These are phyloP conservation scores for Lepeophtheirus salmonis DNA, from an alignment of 1,140 invertebrate genomes.

Conservation along the genomic window DNA sequence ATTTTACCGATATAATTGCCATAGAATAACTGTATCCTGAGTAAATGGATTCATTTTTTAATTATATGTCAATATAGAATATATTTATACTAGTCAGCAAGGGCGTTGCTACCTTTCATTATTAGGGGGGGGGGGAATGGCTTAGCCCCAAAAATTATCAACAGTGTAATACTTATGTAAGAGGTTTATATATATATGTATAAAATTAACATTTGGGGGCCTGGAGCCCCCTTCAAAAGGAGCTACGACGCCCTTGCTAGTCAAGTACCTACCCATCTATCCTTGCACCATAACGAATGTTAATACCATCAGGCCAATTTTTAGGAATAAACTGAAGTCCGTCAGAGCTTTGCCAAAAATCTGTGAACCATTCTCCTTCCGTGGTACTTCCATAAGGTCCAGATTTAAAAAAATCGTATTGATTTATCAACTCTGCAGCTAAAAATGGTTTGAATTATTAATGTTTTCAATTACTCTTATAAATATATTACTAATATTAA, in stretches of 20 bases:
- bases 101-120: neutral
- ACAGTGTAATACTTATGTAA: too few relatives aligned
- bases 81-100: neutral
- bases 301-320: conserved; percentile 9
- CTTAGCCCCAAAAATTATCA: neutral
- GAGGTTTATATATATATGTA: too few relatives aligned
- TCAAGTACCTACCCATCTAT: conserved; percentile 2
- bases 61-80: neutral
- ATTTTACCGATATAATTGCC: neutral
- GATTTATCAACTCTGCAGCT: neutral
- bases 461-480: too few relatives aligned
- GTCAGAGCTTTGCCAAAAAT: conserved; percentile 9
- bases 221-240: too few relatives aligned
- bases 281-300: conserved; percentile 2
- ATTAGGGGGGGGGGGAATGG: too few relatives aligned
- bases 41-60: neutral
- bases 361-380: conserved; percentile 11
- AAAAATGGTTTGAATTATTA: neutral
- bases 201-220: too few relatives aligned
- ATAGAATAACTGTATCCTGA: conserved; percentile 13
- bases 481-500: too few relatives aligned
- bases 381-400: conserved; percentile 1
- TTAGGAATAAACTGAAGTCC: neutral
- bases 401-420: neutral
- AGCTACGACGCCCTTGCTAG: too few relatives aligned